A percentile compares a stretch with the other conserved stretches of the same genome.
phyloP scores from a whole-genome alignment of 1,140 invertebrate genomes.

The Drosophila orena region DNA sequence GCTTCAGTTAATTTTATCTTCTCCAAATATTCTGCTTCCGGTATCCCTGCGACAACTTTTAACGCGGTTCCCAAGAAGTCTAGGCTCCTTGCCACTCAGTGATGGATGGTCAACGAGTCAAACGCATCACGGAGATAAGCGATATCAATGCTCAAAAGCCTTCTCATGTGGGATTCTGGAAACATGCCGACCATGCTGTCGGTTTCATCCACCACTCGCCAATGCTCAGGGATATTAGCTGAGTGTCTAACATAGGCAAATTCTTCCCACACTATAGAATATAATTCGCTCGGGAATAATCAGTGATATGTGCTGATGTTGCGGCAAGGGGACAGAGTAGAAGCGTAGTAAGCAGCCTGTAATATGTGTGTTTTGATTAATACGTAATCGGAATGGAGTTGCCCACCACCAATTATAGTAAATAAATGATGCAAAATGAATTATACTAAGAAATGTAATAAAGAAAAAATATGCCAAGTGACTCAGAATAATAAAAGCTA shows the following conservation, averaged over 20 bases:
- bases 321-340: neutral
- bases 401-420: neutral
- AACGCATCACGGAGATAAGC: neutral
- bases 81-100: neutral
- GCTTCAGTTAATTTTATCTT: neutral
- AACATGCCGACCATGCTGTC: neutral
- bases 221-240: no score
- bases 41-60: neutral
- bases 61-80: neutral
- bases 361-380: neutral
- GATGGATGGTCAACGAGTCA: neutral
- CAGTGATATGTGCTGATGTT: neutral
- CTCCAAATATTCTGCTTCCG: neutral
- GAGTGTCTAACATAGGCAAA: neutral
- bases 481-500: no score
- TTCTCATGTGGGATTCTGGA: neutral
- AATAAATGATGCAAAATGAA: no score
- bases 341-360: neutral
- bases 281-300: neutral
- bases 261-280: neutral
- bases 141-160: neutral
- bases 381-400: neutral
- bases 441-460: no score
- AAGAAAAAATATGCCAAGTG: no score
- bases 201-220: neutral